Percentiles rank a stretch among this genome's conserved stretches.
Conservation (phyloP, 2,888 invertebrate genomes). For the Xylota sylvarum region DNA sequence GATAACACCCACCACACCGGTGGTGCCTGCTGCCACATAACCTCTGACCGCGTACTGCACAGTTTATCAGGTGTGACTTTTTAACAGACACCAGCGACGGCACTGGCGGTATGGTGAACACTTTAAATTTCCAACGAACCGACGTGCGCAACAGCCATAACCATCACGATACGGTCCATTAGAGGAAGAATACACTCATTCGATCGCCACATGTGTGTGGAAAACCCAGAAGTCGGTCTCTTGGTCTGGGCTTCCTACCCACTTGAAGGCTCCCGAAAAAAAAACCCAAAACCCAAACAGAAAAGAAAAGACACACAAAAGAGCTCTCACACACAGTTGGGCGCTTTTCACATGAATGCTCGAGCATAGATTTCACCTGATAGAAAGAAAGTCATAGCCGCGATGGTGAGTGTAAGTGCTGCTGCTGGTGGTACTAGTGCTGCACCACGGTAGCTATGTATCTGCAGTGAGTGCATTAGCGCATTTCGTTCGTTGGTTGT, state of each 20-base stretch:
- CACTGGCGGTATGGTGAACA: conserved; percentile 15
- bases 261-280: conserved; percentile 13
- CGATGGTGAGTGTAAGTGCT: conserved; percentile 25
- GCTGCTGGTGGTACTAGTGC: conserved; percentile 6
- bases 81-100: conserved; percentile 30
- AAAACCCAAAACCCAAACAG: neutral
- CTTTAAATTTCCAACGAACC: conserved; percentile 56
- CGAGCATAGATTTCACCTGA: conserved; percentile 71
- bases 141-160: conserved; percentile 60
- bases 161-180: conserved; percentile 74
- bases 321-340: conserved; percentile 69
- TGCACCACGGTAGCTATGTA: conserved; percentile 50
- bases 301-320: conserved; percentile 20
- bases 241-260: conserved; percentile 11
- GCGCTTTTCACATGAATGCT: conserved; percentile 74
- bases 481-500: conserved; percentile 13
- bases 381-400: conserved; percentile 69
- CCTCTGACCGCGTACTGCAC: conserved; percentile 25
- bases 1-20: conserved; percentile 64
- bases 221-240: conserved; percentile 43
- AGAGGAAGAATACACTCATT: conserved; percentile 49
- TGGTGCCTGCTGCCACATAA: conserved; percentile 13
- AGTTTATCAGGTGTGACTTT: conserved; percentile 69
- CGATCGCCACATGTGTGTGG: conserved; percentile 45
- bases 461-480: conserved; percentile 20